Percentiles rank a stretch among this genome's conserved stretches.
phyloP scores from a whole-genome alignment of 2,797 vertebrate genomes.

The Threskiornis aethiopicus region DNA sequence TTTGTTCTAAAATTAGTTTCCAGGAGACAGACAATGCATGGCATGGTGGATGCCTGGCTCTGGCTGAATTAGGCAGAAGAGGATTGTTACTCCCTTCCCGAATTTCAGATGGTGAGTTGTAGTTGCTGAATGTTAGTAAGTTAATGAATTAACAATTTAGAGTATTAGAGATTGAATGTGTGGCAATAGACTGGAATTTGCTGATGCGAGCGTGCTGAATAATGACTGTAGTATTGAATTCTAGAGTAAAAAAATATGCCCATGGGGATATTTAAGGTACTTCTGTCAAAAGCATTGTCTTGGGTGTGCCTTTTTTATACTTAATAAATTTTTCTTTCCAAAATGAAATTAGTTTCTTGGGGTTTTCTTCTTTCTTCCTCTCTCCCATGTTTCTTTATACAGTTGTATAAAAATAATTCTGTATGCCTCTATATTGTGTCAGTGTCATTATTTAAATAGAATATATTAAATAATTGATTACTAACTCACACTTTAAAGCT shows the following conservation, averaged over 20 bases:
- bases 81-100: conserved; percentile 92
- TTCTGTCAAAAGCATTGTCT: conserved; percentile 19
- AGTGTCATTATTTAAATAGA: conserved; percentile 15
- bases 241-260: neutral
- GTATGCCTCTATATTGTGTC: conserved; percentile 3
- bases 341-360: conserved; percentile 31
- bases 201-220: neutral
- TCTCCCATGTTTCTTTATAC: neutral
- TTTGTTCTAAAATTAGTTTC: conserved; percentile 78
- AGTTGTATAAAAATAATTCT: conserved; percentile 17
- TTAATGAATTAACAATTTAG: neutral
- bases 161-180: neutral
- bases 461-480: conserved; percentile 30
- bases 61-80: conserved; percentile 93
- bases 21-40: conserved; percentile 93
- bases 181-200: neutral
- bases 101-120: conserved; percentile 85
- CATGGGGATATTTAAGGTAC: neutral
- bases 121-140: neutral
- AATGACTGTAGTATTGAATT: neutral
- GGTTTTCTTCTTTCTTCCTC: conserved; percentile 8
- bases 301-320: conserved; percentile 24
- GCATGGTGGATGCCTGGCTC: conserved; percentile 94
- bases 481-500: conserved; percentile 28
- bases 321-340: conserved; percentile 41